Base-by-base conservation (phyloP, 2,113 vertebrate genomes). In the Tetrao urogallus region DNA sequence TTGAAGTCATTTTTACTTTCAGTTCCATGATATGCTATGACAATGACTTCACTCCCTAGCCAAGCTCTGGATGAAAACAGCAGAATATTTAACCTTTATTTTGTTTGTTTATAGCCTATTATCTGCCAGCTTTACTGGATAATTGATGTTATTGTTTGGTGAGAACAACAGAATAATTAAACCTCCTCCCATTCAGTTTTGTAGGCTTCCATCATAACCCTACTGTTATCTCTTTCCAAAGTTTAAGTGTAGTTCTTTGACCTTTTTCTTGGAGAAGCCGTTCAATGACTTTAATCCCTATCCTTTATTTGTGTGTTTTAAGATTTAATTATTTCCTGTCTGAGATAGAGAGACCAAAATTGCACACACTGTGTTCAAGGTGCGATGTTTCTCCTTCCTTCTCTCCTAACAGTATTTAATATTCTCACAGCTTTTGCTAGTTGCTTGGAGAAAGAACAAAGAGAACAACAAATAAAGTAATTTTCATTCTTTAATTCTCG, bases 1-100 rank as follows among this genome's bases (percentile, higher is more conserved):
- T 88, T 94, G 78, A 91, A 92, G 48, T 63, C 5, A 36, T 57
- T 89, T 66, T 43, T 32, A 28, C 67, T 92, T 92, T 92, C 76
- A 70, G 34, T 67, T 70, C 71, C 42, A n/a, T 60, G 45, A 32
- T 88, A 94, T 70, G n/a, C 21, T 50, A 50, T 71, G 42, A 83
- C 91, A 78, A 40, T 14, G 47, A 71, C 32, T 34, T 80, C 14
- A 66, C 21, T 92, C 27, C 48, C 72, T 75, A 73, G 60, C 54
- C 22, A 11, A 38, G 27, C 21, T 45, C 42, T 8, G 0, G 42
- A 80, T 9, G 24, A 60, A 63, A 92, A 80, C n/a, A 71, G 85
- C 76, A 48, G n/a, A 30, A 36, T 52, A 72, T 21, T 45, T 38
- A 85, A 63, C 8, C 27, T 58, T 50, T 57, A 50, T 76, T 94